These are phyloP conservation scores for Oryzias sinensis DNA, from an alignment of 2,797 vertebrate genomes.

Conservation along the genomic window DNA sequence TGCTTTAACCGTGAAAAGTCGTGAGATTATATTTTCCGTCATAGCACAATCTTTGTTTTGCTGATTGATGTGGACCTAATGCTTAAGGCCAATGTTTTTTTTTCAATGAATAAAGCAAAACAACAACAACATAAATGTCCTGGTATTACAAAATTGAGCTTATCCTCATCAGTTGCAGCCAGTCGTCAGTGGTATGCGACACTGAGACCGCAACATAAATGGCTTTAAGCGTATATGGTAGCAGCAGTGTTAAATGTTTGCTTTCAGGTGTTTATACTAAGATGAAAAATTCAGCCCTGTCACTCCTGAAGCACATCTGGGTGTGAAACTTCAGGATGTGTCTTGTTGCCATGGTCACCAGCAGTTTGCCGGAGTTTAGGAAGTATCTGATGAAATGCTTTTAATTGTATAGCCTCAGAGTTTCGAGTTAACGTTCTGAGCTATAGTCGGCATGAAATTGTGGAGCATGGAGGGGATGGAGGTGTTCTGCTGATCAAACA, in stretches of 20 bases:
- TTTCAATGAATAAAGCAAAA: background rate
- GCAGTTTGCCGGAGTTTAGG: constrained; percentile 17
- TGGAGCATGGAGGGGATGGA: constrained; percentile 23
- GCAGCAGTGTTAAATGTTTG: background rate
- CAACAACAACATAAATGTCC: background rate
- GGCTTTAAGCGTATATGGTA: background rate
- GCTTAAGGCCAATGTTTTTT: background rate
- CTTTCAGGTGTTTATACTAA: background rate
- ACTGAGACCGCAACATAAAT: background rate
- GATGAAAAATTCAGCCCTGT: constrained; percentile 6
- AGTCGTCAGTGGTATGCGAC: background rate
- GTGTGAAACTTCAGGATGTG: constrained; percentile 18
- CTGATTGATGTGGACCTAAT: background rate
- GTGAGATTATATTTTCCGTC: no score
- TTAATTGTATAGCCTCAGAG: constrained; percentile 52
- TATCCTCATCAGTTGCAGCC: background rate
- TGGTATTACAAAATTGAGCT: background rate
- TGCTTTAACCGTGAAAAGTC: background rate
- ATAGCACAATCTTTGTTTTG: background rate
- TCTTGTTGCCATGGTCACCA: constrained; percentile 21
- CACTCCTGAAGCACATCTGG: constrained; percentile 5
- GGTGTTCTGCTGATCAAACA: constrained; percentile 22
- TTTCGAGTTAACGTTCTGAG: constrained; percentile 51
- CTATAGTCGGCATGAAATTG: constrained; percentile 50
- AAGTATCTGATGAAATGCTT: constrained; percentile 49